These are phyloP conservation scores for Chlorodrepanis virens DNA, from an alignment of 2,113 vertebrate species.

Conservation along the genomic window DNA sequence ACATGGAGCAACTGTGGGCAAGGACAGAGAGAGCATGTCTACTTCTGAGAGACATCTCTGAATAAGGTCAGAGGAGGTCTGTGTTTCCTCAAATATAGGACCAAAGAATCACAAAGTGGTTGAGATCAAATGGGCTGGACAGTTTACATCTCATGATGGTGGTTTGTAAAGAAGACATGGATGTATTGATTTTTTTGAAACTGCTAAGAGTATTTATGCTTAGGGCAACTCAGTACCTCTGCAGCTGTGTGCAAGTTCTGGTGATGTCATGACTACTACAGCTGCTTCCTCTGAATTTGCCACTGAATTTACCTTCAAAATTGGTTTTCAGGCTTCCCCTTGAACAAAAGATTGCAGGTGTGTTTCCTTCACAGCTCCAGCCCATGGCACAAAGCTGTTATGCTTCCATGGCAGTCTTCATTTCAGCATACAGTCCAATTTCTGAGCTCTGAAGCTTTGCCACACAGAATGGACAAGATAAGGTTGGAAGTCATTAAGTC, in stretches of 20 bases:
- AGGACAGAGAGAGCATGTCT: background rate
- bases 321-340: background rate
- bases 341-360: background rate
- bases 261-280: background rate
- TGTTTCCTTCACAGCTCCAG: background rate
- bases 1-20: background rate
- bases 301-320: background rate
- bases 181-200: background rate
- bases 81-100: background rate
- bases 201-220: background rate
- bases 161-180: background rate
- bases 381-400: background rate
- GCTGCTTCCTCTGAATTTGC: background rate
- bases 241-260: background rate
- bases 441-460: background rate
- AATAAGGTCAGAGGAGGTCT: background rate
- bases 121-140: background rate
- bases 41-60: background rate
- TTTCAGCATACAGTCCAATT: background rate
- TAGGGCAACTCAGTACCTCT: background rate
- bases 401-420: background rate
- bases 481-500: background rate
- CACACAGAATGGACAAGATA: background rate
- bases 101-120: fast-evolving
- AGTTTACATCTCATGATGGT: background rate